Base-by-base conservation (phyloP, 2,888 invertebrate genomes). In the Volucella zonaria region DNA sequence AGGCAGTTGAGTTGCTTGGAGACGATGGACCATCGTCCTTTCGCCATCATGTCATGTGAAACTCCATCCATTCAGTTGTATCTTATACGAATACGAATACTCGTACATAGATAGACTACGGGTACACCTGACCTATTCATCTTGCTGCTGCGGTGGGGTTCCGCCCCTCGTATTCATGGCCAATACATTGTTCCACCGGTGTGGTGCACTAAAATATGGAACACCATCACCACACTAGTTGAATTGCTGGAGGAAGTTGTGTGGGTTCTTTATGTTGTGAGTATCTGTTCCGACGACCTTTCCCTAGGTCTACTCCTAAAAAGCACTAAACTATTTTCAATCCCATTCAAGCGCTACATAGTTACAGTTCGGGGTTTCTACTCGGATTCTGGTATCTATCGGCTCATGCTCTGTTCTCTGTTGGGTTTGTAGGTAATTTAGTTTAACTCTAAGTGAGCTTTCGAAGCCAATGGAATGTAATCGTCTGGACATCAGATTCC, bases 61-160 rank as follows among this genome's bases (percentile, higher is more conserved):
- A 81, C 70, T 74, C 49, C 18, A 43, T 52, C 52, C 62, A 51
- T 59, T 51, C 62, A 42, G 23, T 61, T 67, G 73, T 68, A 31
- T 31, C 31, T 31, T 31, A 31, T 31, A 31, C 4, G 31, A 31
- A 31, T 31, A 31, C 31, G 31, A 31, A 18, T n/a, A n/a, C n/a
- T n/a, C n/a, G 23, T 23, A 18, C 18, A 18, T 18, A 23, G 23
- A 23, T 6, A 31, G 6, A 31, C 31, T 31, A 31, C 31, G 82
- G 73, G 56, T 81, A 76, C 85, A 85, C 85, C 80, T 85, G 81
- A 85, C 85, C 76, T 81, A 85, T 81, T 75, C 76, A 85, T 81
- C 80, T 75, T 76, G 81, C 59, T 67, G 85, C 67, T 67, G 85
- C 67, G 76, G 85, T 81, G 67, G 66, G 64, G 85, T 85, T 73